A percentile compares a stretch with the other conserved stretches of the same genome.
phyloP scores from a whole-genome alignment of 1,140 invertebrate genomes.

The Drosophila funebris region DNA sequence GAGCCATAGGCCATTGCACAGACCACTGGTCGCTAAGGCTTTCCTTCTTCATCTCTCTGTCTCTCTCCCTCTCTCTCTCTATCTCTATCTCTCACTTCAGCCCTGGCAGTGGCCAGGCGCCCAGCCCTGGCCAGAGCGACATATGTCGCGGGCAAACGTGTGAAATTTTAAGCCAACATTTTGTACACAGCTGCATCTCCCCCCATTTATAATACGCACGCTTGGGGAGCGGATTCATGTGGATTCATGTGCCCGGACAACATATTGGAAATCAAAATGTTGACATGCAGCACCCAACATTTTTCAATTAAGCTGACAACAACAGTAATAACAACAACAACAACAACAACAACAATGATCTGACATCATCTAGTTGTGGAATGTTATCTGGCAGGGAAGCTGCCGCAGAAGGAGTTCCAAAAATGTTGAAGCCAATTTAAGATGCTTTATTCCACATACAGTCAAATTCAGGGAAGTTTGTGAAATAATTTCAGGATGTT shows the following conservation, averaged over 20 bases:
- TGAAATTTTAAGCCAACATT: constrained; percentile 73
- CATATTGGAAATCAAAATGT: constrained; percentile 82
- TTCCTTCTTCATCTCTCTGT: neutral
- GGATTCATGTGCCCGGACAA: constrained; percentile 35
- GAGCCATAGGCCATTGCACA: constrained; percentile 7
- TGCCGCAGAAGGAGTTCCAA: too few relatives aligned
- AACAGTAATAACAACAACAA: constrained; percentile 16
- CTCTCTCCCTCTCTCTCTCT: neutral
- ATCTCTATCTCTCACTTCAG: neutral
- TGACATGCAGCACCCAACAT: constrained; percentile 69
- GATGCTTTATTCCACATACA: too few relatives aligned
- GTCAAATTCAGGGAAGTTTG: too few relatives aligned
- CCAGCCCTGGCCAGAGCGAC: constrained; percentile 30
- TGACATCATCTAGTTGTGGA: constrained; percentile 3
- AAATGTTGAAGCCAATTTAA: neutral
- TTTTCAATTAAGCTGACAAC: constrained; percentile 72
- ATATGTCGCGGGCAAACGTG: constrained; percentile 72
- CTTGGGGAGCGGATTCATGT: neutral
- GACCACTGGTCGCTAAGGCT: too few relatives aligned
- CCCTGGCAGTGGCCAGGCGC: neutral
- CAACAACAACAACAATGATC: constrained; percentile 1
- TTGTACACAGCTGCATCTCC: constrained; percentile 23
- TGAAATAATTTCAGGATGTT: too few relatives aligned
- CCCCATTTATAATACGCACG: constrained; percentile 56
- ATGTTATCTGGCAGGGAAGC: constrained; percentile 16